phyloP scores from a whole-genome alignment of 2,113 vertebrate genomes.

The Meleagris gallopavo region DNA sequence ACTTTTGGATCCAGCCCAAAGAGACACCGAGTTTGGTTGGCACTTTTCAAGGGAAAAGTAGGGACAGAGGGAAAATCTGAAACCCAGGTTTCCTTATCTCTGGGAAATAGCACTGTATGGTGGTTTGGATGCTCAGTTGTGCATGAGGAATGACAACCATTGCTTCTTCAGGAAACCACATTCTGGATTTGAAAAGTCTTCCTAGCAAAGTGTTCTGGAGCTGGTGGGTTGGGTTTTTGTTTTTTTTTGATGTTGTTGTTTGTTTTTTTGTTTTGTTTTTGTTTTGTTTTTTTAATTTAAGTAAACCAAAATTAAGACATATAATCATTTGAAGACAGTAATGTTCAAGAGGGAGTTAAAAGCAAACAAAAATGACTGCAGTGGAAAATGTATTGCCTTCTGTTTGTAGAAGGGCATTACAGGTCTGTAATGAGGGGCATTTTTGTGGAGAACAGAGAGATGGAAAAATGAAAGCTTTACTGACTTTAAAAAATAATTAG shows the following conservation, averaged over 20 bases:
- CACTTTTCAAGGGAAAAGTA: neutral
- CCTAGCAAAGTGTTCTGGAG: neutral
- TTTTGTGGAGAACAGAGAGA: neutral
- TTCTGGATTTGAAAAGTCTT: neutral
- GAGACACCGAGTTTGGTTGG: neutral
- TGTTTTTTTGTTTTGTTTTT: neutral
- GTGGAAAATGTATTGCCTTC: neutral
- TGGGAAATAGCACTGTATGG: neutral
- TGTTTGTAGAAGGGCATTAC: neutral
- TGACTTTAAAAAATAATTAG: slow-evolving; percentile 10
- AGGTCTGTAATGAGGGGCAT: neutral
- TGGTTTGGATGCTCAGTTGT: neutral
- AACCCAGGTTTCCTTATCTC: neutral
- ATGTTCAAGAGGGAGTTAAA: neutral
- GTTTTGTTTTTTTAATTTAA: neutral
- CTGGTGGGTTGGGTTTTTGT: neutral
- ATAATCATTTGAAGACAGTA: neutral
- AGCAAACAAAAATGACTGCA: slow-evolving; percentile 4
- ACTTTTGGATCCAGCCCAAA: neutral
- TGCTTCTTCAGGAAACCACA: neutral
- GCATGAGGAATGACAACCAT: neutral
- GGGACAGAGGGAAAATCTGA: neutral
- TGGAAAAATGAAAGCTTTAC: neutral
- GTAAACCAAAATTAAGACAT: neutral
- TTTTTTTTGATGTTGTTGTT: neutral